Evolutionary conservation across 1,140 invertebrate genomes (phyloP), one percentile per base, ranked within the genome.

Genomic region (Trichomalopsis sarcophagae): DNA sequence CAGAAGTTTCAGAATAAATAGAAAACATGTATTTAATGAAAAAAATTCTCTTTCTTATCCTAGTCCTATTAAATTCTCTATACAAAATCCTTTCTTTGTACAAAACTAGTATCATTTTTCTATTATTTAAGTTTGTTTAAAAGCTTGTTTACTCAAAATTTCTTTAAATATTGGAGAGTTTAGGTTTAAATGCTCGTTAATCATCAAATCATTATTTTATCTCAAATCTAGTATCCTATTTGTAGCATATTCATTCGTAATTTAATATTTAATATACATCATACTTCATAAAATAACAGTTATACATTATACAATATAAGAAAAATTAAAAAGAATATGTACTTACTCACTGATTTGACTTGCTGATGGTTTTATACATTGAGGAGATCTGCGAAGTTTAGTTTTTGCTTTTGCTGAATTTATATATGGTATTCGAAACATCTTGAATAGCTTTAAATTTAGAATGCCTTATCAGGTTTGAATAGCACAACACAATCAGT

Each of bases 1-100:
- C 55, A 73, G 74, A 33, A 55, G 14, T 33, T 82, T 44, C 74
- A 14, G 40, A 82, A 86, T 81, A 77, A 85, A 77, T 40, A 44
- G 36, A 73, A 75, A 85, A 36, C 3, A 68, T 81, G 73, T 81
- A 77, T 85, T 81, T 77, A 66, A 81, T 81, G 55, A 13, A 71
- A 71, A 71, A 44, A 30, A 33, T 71, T 71, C 3, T 71, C 10
- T 33, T 33, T 71, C 9, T 33, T 2, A 71, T 13, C 30, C 68
- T 62, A 21, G 6, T 62, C 21, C 55, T 21, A 62, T 36, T n/a
- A 62, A 0, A 62, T 21, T 62, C 55, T 14, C 7, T 7, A 62
- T 62, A 21, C 3, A 3, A n/a, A 62, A 62, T n/a, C 21, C 17
- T 7, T 62, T n/a, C 6, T 44, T 44, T 44, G 10, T 9, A 9